These are phyloP conservation scores for Mustela lutreola DNA, from an alignment of 2,113 vertebrate genomes.

Conservation along the genomic window DNA sequence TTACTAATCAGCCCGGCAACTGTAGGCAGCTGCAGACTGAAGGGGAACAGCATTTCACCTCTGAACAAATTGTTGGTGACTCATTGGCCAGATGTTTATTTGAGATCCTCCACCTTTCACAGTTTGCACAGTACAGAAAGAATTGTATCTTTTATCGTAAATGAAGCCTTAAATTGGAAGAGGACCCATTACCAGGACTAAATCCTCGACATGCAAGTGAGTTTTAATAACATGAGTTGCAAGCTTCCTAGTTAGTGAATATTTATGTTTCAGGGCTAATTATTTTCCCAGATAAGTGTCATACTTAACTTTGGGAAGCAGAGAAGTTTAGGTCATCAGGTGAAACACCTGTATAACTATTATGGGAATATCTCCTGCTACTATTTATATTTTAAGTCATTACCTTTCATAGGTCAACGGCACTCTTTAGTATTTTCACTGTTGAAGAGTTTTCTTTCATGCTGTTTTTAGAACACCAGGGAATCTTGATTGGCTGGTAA, in stretches of 20 bases:
- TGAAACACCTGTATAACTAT: conserved; percentile 78
- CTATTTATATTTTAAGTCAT: conserved; percentile 72
- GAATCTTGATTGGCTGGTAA: conserved; percentile 74
- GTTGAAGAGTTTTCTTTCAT: conserved; percentile 70
- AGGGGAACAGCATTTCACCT: conserved; percentile 49
- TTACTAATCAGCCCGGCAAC: conserved; percentile 48
- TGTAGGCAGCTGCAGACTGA: conserved; percentile 54
- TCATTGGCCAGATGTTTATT: conserved; percentile 58
- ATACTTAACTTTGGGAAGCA: conserved; percentile 64
- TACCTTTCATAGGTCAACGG: conserved; percentile 70
- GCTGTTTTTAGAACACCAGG: conserved; percentile 73
- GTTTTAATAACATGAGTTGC: conserved; percentile 71
- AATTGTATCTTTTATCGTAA: conserved; percentile 7
- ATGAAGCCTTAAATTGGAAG: conserved; percentile 58
- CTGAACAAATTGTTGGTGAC: conserved; percentile 61
- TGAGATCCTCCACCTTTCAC: conserved; percentile 47
- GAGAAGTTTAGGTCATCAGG: conserved; percentile 67
- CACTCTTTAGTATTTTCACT: conserved; percentile 54
- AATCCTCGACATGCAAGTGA: conserved; percentile 41
- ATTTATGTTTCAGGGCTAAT: conserved; percentile 78
- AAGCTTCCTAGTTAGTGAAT: conserved; percentile 42
- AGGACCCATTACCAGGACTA: conserved; percentile 54
- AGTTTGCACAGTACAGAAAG: conserved; percentile 47
- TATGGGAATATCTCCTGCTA: conserved; percentile 74
- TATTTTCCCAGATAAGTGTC: conserved; percentile 75